These are phyloP conservation scores for Tursiops truncatus DNA, from an alignment of 2,113 vertebrate genomes.

Conservation along the genomic window DNA sequence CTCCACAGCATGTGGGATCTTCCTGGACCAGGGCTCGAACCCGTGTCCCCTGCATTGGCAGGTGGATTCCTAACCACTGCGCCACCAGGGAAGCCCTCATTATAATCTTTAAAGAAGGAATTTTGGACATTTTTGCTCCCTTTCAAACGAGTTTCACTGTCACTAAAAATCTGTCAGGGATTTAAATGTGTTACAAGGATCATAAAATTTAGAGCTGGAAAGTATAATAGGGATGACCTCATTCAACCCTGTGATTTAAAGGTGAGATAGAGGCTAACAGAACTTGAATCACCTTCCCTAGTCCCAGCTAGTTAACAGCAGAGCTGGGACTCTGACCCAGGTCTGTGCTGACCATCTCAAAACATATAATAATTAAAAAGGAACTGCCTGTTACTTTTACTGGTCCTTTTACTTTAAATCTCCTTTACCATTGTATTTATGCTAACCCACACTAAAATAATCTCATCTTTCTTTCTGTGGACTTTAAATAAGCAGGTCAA, in stretches of 20 bases:
- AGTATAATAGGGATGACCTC: neutral
- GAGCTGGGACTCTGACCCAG: neutral
- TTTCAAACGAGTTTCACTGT: conserved; percentile 8
- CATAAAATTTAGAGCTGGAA: neutral
- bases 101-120: neutral
- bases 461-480: neutral
- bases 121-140: neutral
- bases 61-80: too few relatives aligned
- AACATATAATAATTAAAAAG: neutral
- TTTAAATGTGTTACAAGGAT: neutral
- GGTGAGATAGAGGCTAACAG: neutral
- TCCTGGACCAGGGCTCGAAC: too few relatives aligned
- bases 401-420: neutral
- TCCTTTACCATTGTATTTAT: neutral
- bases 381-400: neutral
- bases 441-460: neutral
- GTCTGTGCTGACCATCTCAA: neutral
- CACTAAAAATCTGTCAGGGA: neutral
- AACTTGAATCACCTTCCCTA: neutral
- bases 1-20: too few relatives aligned
- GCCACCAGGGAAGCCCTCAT: too few relatives aligned
- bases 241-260: neutral
- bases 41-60: too few relatives aligned
- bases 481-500: neutral
- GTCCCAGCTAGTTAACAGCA: neutral